Evolutionary conservation across 2,113 vertebrate species (phyloP), one percentile per base, ranked within the genome.

Genomic region (Spea bombifrons): DNA sequence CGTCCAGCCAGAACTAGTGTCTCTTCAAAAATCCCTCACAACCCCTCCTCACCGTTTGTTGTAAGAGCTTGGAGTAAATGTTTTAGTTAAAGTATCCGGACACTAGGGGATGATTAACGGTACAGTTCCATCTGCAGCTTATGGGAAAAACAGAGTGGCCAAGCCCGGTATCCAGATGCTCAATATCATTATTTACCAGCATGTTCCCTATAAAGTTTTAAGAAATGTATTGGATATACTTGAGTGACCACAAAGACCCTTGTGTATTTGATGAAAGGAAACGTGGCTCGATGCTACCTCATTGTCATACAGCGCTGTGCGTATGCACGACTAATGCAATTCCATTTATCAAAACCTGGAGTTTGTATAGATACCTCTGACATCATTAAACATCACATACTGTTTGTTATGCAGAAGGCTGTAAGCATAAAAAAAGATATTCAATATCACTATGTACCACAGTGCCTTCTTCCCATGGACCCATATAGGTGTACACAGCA

Each of bases 181-280:
- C 49, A 45, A 16, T 66, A 70, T 48, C 66, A 76, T 69, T 70
- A 63, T 63, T 61, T 67, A 77, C 75, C 55, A 17, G 44, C 8
- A 61, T 30, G 66, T 69, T 67, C 66, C 48, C 5, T 30, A 61
- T 57, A 43, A 61, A 8, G 45, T 66, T 43, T 53, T 69, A 10
- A 45, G 75, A 70, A 69, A 76, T 76, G 75, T 77, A 70, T 77
- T 77, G 66, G 75, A 69, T 77, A 47, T 61, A 69, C 13, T n/a
- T 76, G 8, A 15, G 30, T 52, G 52, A 67, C 61, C 44, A 44
- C 47, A 44, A 57, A 59, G 15, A 68, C 65, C 45, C 48, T 16
- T 44, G 17, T 45, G n/a, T 70, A 52, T 47, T 68, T 68, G 66
- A 76, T 76, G 75, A 76, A 52, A 68, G 53, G 43, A 76, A 15